These are phyloP conservation scores for Andricus grossulariae DNA, from an alignment of 1,140 invertebrate genomes.

Conservation along the genomic window DNA sequence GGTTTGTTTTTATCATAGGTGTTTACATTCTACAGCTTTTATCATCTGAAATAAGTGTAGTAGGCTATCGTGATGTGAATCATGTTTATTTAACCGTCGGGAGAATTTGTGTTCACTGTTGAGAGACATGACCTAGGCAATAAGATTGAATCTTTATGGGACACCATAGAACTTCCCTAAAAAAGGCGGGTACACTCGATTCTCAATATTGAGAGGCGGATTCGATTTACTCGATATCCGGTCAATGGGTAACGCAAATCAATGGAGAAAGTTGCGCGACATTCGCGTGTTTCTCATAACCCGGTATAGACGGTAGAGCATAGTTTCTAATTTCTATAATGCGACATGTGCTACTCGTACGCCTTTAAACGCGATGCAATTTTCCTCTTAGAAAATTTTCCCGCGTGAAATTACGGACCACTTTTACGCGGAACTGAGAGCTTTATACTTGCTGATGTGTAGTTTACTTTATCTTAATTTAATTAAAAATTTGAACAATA, in stretches of 20 bases:
- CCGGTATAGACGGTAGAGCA: slow-evolving; percentile 2
- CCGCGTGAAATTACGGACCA: not conserved
- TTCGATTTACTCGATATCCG: slow-evolving; percentile 37
- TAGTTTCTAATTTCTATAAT: slow-evolving; percentile 29
- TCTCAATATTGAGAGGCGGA: not conserved
- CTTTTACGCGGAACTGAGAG: not conserved
- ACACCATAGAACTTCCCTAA: not conserved
- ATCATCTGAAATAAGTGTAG: not conserved
- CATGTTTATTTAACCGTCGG: not conserved
- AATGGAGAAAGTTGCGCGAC: slow-evolving; percentile 38
- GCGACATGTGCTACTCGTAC: slow-evolving; percentile 8
- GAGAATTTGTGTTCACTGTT: not conserved
- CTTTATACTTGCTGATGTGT: not conserved
- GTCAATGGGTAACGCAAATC: slow-evolving; percentile 34
- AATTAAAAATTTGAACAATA: too few relatives aligned
- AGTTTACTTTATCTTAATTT: too few relatives aligned
- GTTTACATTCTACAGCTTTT: not conserved
- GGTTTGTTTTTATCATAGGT: too few relatives aligned
- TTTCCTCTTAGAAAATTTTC: not conserved
- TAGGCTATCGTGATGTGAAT: not conserved
- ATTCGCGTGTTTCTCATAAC: slow-evolving; percentile 36
- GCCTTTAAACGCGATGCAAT: not conserved
- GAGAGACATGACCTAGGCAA: slow-evolving; percentile 10
- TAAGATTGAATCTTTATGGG: slow-evolving; percentile 14
- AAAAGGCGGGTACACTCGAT: not conserved